Evolutionary conservation across 2,113 vertebrate species (phyloP).

Genomic region (Falcunculus frontatus): DNA sequence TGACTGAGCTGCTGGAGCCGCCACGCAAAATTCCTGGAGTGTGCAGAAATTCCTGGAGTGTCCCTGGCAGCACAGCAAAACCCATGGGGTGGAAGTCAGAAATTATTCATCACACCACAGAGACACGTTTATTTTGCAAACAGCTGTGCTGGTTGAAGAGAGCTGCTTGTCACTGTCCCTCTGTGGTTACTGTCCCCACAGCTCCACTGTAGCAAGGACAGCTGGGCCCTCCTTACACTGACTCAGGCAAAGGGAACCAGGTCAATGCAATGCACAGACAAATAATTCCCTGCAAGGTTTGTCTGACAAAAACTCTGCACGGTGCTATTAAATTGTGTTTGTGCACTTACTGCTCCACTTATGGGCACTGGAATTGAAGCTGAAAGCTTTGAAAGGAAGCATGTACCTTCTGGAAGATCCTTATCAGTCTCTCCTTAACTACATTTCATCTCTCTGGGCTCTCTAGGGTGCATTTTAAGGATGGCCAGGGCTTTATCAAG

Average conservation of each 20-base stretch:
- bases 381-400: slow-evolving; percentile 4
- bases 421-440: slow-evolving; percentile 10
- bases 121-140: neutral
- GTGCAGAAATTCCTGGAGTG: neutral
- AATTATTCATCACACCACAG: neutral
- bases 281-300: neutral
- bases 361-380: neutral
- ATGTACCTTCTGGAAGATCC: neutral
- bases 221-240: neutral
- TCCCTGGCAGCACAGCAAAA: neutral
- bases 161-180: neutral
- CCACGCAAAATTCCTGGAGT: neutral
- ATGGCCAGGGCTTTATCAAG: neutral
- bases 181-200: neutral
- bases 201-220: neutral
- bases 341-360: neutral
- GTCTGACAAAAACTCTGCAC: neutral
- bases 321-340: neutral
- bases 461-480: neutral
- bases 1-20: neutral
- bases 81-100: neutral
- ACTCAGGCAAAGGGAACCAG: neutral
- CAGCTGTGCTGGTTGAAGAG: neutral
- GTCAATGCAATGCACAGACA: neutral
- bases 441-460: neutral